A percentile compares a stretch with the other conserved stretches of the same genome.
These are phyloP conservation scores for Aldabrachelys gigantea DNA, from an alignment of 2,113 vertebrate species.

Conservation along the genomic window DNA sequence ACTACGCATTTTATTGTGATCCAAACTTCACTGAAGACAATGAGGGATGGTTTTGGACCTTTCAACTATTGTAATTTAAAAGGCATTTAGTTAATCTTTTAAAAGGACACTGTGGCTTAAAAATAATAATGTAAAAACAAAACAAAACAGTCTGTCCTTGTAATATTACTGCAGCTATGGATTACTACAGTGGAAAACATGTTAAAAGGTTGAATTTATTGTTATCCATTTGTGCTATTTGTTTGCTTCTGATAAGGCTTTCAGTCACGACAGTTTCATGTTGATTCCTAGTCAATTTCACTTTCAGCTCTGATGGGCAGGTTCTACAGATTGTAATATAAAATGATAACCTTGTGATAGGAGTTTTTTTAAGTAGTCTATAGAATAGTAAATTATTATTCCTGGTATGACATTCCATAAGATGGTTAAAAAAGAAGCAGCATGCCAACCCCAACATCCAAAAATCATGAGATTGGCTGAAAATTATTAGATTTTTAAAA, in stretches of 20 bases:
- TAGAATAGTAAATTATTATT: no score
- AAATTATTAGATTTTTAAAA: not conserved
- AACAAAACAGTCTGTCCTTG: not conserved
- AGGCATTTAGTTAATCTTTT: not conserved
- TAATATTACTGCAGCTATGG: not conserved
- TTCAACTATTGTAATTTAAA: not conserved
- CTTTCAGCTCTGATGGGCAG: not conserved
- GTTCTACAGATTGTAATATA: no score
- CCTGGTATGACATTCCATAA: no score
- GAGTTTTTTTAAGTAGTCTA: no score
- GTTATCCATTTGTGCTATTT: rapidly evolving
- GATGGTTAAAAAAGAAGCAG: no score
- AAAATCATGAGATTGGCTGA: not conserved
- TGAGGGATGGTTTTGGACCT: not conserved
- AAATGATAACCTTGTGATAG: no score
- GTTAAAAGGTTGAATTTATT: not conserved
- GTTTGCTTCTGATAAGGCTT: not conserved
- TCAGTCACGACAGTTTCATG: rapidly evolving
- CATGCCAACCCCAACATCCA: not conserved
- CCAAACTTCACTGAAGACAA: not conserved
- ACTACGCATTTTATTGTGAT: not conserved
- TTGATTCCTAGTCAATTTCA: rapidly evolving
- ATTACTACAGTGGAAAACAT: not conserved
- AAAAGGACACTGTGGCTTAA: not conserved
- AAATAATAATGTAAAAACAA: not conserved